Evolutionary conservation across 2,888 invertebrate genomes (phyloP).

Genomic region (Argyra leucocephala): DNA sequence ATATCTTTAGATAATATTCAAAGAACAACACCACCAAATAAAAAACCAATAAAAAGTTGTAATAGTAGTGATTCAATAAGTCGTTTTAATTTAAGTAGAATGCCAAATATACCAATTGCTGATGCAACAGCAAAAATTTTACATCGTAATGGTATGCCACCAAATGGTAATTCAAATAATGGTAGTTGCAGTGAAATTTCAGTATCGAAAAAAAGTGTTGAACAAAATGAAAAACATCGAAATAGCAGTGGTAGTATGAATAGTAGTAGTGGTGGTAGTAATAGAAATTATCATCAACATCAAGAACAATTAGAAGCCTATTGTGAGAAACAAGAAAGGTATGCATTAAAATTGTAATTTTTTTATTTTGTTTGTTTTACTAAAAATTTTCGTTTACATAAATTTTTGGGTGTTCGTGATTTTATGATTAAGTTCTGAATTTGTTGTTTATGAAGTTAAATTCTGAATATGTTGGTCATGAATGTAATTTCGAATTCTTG

Average conservation of each 20-base stretch:
- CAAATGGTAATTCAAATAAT: constrained; percentile 20
- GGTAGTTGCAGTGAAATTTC: not conserved
- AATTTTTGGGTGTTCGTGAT: no score
- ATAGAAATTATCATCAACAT: not conserved
- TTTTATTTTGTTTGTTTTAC: not conserved
- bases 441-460: no score
- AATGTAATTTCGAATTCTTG: no score
- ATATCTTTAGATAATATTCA: constrained; percentile 22
- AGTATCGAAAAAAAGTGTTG: not conserved
- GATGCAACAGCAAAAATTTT: constrained; percentile 31
- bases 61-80: constrained; percentile 30
- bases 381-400: no score
- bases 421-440: no score
- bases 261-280: not conserved
- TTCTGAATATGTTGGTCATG: no score
- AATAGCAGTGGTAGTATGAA: not conserved
- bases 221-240: not conserved
- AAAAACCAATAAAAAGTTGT: constrained; percentile 23
- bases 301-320: constrained; percentile 12
- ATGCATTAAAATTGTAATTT: constrained; percentile 13
- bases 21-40: constrained; percentile 12
- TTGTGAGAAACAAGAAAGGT: constrained; percentile 12
- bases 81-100: constrained; percentile 18
- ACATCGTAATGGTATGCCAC: constrained; percentile 29
- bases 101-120: constrained; percentile 27